Evolutionary conservation across 2,888 invertebrate genomes (phyloP), one percentile per base, ranked within the genome.

Genomic region (Norana najaformis): DNA sequence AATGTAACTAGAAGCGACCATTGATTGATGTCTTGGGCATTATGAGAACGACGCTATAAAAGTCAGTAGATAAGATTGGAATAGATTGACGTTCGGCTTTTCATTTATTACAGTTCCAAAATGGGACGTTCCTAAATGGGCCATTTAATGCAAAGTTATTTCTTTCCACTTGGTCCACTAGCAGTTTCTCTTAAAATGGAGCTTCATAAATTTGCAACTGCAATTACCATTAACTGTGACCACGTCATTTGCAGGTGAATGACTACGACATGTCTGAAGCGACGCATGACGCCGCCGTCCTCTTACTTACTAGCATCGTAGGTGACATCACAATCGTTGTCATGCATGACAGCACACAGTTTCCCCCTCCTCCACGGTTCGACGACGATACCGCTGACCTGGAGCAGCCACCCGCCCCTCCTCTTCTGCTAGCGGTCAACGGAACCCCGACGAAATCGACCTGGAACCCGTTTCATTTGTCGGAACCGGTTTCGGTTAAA

Each of bases 251-350:
- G 1, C 91, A 98, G 97, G 99, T 99, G 93, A 99, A 99, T 95
- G 98, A 98, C 91, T 97, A 97, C 89, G 98, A 99, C 95, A 97
- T 99, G 96, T 97, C 97, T 92, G 97, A 96, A 93, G 97, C 98
- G 13, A 96, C 97, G 91, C 98, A 99, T 95, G 98, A 98, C 94
- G 97, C 98, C 93, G 98, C 98, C 20, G 98, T 99, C n/a, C 96
- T 96, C 88, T 96, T 98, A 94, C 96, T 99, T 92, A 98, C 98
- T 83, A 39, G 90, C 35, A 85, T 90, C 20, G 89, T 90, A 13
- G 98, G 98, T 88, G 98, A 98, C 95, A 98, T 98, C 92, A 96
- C 98, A 92, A 96, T 99, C 92, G 98, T 98, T 38, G 96, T 98
- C 35, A 36, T 85, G 85, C 85, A 85, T 85, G 85, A 85, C 35